A percentile compares a stretch with the other conserved stretches of the same genome.
Conservation (phyloP, 1,140 invertebrate species). For the Anthonomus grandis region DNA sequence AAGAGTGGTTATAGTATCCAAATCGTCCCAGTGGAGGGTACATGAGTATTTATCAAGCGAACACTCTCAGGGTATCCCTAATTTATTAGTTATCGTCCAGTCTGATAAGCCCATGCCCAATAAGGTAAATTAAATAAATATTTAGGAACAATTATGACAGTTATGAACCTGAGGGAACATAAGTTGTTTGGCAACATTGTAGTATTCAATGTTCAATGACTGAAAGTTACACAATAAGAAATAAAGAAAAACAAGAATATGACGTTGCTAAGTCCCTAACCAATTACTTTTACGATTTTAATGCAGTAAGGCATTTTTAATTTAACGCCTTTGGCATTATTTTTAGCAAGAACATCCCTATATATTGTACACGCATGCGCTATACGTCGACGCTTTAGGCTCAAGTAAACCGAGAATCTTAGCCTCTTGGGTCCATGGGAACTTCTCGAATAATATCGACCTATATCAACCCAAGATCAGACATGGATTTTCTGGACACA, state of each 20-base stretch:
- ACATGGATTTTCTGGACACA: conserved; percentile 66
- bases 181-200: too few species aligned
- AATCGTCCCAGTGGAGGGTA: conserved; percentile 67
- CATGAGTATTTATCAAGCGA: conserved; percentile 61
- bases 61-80: conserved; percentile 59
- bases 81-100: conserved; percentile 63
- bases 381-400: conserved; percentile 66
- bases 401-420: conserved; percentile 59
- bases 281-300: too few species aligned
- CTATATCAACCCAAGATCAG: conserved; percentile 66
- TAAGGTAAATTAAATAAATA: conserved; percentile 8
- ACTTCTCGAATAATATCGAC: conserved; percentile 58
- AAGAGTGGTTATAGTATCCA: conserved; percentile 61
- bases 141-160: too few species aligned
- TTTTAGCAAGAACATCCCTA: conserved; percentile 54
- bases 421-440: conserved; percentile 63
- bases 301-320: too few species aligned
- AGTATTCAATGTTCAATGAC: too few species aligned
- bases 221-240: too few species aligned
- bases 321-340: neutral
- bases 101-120: conserved; percentile 36
- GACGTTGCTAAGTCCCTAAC: too few species aligned
- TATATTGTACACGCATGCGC: conserved; percentile 66
- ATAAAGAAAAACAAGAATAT: too few species aligned
- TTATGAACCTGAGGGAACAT: too few species aligned